Evolutionary conservation across 2,888 invertebrate species (phyloP).

Genomic region (Onchidella celtica): DNA sequence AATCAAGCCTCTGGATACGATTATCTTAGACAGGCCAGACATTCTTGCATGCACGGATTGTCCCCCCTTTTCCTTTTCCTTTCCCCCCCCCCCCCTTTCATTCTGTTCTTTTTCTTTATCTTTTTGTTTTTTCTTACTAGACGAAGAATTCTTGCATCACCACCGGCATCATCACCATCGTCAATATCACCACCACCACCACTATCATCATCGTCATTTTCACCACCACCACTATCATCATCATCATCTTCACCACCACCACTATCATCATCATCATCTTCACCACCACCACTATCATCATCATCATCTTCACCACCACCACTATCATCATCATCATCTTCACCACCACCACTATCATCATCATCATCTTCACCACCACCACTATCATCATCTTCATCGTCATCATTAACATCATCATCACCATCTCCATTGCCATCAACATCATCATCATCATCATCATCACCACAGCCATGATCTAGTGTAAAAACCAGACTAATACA

Average conservation of each 20-base stretch:
- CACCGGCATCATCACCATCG: neutral
- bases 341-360: neutral
- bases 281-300: neutral
- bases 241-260: conserved; percentile 9
- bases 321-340: neutral
- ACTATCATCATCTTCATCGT: neutral
- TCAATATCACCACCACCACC: neutral
- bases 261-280: neutral
- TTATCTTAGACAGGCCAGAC: no score
- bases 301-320: neutral
- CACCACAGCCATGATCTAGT: no score
- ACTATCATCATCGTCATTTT: neutral
- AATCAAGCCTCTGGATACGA: no score
- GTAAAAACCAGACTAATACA: no score
- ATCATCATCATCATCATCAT: neutral
- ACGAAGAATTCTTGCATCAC: neutral
- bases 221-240: conserved; percentile 3
- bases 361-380: neutral
- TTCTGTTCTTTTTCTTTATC: conserved; percentile 14
- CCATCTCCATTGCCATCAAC: neutral
- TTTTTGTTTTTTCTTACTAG: conserved; percentile 7
- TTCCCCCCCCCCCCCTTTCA: conserved; percentile 27
- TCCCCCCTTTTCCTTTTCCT: conserved; percentile 7
- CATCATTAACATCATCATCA: neutral
- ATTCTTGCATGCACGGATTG: no score